Evolutionary conservation across 1,140 invertebrate species (phyloP), one percentile per base, ranked within the genome.

Genomic region (Cyclargus thomasi): DNA sequence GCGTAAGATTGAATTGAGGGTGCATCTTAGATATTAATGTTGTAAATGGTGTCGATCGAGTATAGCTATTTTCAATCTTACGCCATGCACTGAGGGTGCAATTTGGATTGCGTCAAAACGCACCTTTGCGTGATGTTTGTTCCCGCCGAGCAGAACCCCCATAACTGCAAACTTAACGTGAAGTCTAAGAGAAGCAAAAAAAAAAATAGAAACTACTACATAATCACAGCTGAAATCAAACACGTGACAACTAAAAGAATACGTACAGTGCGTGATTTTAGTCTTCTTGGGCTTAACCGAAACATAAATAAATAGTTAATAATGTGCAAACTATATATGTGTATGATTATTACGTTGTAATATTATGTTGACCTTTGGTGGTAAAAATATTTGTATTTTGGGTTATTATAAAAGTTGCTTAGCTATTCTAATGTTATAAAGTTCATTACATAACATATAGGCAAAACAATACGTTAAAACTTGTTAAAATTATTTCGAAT

Each of bases 361-460:
- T 29, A 20, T 59, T 59, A 20, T 59, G 55, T 59, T 59, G 55
- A 59, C 55, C 55, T 59, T 59, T 59, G 11, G 14, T 47, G 10
- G 39, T 47, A 2, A 47, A 29, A 2, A 7, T 29, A 7, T 29
- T 29, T 29, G 0, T 3, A 16, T 47, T 16, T 14, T 47, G 10
- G 11, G 39, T 16, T 47, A 8, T 16, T 47, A 8, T 16, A 47
- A 7, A 47, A 14, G 39, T 14, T 47, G 10, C 14, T 47, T 47
- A 47, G 4, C 4, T 29, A 5, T 7, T 1, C 5, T 29, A 7
- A 29, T 29, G 29, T 29, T 29, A 8, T 29, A 7, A 4, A 29
- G 29, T 29, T 29, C 5, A 29, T 2, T 29, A 5, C 5, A 2
- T 29, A 29, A 29, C 8, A 5, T 29, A 29, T 29, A 3, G 5